phyloP scores from a whole-genome alignment of 2,888 invertebrate species.

The Sarcophaga caerulescens region DNA sequence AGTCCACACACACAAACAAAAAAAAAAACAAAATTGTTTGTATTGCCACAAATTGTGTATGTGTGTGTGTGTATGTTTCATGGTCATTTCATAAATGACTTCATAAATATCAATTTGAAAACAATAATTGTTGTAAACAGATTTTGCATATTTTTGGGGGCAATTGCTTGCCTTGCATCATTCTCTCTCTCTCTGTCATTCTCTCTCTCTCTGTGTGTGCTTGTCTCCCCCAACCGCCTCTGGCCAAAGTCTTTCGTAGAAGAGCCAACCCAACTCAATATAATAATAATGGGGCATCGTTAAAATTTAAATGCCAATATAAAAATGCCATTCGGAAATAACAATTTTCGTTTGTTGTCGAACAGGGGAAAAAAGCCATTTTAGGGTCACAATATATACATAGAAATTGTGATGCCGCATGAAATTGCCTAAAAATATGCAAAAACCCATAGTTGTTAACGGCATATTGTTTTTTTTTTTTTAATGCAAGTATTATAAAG shows the following conservation, averaged over 20 bases:
- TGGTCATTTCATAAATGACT: slow-evolving; percentile 79
- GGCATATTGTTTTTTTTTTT: background rate
- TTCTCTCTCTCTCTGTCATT: background rate
- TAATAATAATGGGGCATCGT: slow-evolving; percentile 44
- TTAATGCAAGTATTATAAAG: background rate
- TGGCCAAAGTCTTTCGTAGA: slow-evolving; percentile 19
- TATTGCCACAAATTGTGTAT: slow-evolving; percentile 68
- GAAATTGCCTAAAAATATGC: slow-evolving; percentile 57
- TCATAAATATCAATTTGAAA: slow-evolving; percentile 78
- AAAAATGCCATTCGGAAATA: slow-evolving; percentile 50
- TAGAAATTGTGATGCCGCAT: slow-evolving; percentile 33
- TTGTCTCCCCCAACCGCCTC: background rate
- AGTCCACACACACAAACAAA: slow-evolving; percentile 9
- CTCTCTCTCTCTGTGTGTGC: background rate
- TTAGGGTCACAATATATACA: slow-evolving; percentile 33
- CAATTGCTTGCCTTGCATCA: slow-evolving; percentile 18
- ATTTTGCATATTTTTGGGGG: slow-evolving; percentile 70
- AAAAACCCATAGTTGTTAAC: slow-evolving; percentile 17
- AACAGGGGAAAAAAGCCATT: slow-evolving; percentile 38
- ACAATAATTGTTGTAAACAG: slow-evolving; percentile 73
- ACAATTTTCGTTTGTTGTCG: slow-evolving; percentile 53
- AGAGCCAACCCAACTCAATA: slow-evolving; percentile 30
- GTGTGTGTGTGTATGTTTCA: slow-evolving; percentile 67
- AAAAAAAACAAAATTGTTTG: slow-evolving; percentile 57
- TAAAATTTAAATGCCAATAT: slow-evolving; percentile 64